phyloP scores from a whole-genome alignment of 2,113 vertebrate genomes.

The Neofelis nebulosa region DNA sequence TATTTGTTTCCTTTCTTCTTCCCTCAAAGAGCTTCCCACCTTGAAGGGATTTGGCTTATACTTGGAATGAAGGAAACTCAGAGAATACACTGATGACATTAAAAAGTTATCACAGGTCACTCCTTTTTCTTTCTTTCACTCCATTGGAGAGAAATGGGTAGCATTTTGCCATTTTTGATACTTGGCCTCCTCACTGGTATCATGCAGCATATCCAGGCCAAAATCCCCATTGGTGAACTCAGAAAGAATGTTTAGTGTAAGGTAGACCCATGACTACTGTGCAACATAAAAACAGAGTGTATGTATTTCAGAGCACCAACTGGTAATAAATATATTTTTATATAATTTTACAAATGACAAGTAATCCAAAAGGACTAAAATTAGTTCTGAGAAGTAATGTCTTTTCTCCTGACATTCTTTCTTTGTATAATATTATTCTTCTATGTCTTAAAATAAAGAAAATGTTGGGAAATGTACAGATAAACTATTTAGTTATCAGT shows the following conservation, averaged over 20 bases:
- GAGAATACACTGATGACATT: not conserved
- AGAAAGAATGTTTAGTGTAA: not conserved
- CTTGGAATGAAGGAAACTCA: not conserved
- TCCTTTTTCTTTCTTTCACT: not conserved
- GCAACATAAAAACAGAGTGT: not conserved
- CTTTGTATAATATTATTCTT: not conserved
- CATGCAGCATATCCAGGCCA: not conserved
- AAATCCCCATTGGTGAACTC: not conserved
- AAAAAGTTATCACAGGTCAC: not conserved
- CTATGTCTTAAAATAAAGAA: not conserved
- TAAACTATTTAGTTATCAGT: not conserved
- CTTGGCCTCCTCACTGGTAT: not conserved
- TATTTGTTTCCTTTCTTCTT: not conserved
- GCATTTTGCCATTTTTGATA: not conserved
- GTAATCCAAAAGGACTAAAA: not conserved
- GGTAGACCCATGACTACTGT: not conserved
- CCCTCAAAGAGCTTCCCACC: not conserved
- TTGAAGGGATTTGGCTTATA: not conserved
- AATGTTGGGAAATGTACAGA: not conserved
- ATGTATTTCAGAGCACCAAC: not conserved
- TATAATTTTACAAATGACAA: not conserved
- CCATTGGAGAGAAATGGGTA: not conserved
- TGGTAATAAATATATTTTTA: not conserved
- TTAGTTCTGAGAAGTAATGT: not conserved
- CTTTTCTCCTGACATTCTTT: not conserved